phyloP scores from a whole-genome alignment of 2,113 vertebrate genomes.

The Xenopus borealis region DNA sequence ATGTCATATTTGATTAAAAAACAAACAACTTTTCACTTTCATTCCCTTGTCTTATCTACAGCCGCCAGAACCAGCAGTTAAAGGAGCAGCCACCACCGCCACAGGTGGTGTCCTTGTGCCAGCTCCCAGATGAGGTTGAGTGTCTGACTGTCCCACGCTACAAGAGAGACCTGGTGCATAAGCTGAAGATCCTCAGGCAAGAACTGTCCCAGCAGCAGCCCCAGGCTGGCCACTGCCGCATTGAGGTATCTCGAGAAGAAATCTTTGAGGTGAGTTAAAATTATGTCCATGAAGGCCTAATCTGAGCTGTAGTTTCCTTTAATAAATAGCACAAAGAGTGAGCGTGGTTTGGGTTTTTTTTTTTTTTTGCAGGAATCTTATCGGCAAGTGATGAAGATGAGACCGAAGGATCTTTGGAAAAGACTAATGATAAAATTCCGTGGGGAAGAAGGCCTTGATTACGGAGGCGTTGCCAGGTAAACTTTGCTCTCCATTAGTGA shows the following conservation, averaged over 20 bases:
- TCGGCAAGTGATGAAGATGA: conserved; percentile 99
- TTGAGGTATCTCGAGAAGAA: conserved; percentile 95
- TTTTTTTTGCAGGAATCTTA: conserved; percentile 92
- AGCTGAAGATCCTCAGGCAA: conserved; percentile 93
- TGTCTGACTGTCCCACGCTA: conserved; percentile 91
- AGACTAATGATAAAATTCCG: conserved; percentile 98
- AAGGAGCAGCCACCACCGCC: conserved; percentile 80
- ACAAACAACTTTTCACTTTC: too few relatives aligned
- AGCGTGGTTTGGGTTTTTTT: background rate
- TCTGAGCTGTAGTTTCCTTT: too few relatives aligned
- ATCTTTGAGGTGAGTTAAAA: conserved; percentile 82
- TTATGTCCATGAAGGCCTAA: too few relatives aligned
- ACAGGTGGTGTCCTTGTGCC: conserved; percentile 76
- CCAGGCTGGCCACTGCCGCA: conserved; percentile 95
- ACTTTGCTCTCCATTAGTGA: too few relatives aligned
- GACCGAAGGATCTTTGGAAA: conserved; percentile 97
- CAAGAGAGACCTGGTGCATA: conserved; percentile 95
- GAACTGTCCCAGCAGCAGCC: conserved; percentile 97
- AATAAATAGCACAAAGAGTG: too few relatives aligned
- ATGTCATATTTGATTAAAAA: too few relatives aligned
- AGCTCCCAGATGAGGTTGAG: conserved; percentile 85
- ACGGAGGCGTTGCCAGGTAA: conserved; percentile 96
- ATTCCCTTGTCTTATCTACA: conserved; percentile 47
- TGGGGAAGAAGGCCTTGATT: conserved; percentile 96
- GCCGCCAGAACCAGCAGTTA: conserved; percentile 79